Evolutionary conservation across 2,888 invertebrate genomes (phyloP), one percentile per base, ranked within the genome.

Genomic region (Norana najaformis): DNA sequence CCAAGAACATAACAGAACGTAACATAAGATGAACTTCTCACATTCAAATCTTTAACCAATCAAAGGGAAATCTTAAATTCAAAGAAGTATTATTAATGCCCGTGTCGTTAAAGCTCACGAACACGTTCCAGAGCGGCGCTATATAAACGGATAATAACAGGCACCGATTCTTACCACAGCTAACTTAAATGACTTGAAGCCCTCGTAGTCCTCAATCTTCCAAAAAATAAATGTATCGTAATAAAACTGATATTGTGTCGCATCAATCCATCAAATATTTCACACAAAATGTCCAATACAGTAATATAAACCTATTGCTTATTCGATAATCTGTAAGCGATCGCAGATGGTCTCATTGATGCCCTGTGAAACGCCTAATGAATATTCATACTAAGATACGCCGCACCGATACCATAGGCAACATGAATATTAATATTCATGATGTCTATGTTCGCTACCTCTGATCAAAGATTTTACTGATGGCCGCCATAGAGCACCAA

Each of bases 201-300:
- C 0, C 69, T 69, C 69, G 6, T n/a, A n/a, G 30, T 69, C 1
- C 3, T 6, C 30, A 69, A 69, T 4, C 69, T n/a, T 69, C 8
- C n/a, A 69, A 11, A 30, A 69, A 69, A 69, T 69, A 69, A 16
- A n/a, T 69, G 13, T 16, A 69, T 11, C 69, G 69, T n/a, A n/a
- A n/a, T n/a, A n/a, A n/a, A 69, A 69, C 69, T 69, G 30, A n/a
- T 69, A n/a, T 69, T 69, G n/a, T 69, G 69, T 69, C 69, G n/a
- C 69, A 69, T 11, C 69, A 69, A 69, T n/a, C 69, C n/a, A n/a
- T 69, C n/a, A 30, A n/a, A 30, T n/a, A 69, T n/a, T n/a, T 69
- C 69, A 69, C 69, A n/a, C n/a, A 69, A 30, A 69, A 69, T n/a
- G 13, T 69, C n/a, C n/a, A n/a, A n/a, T 8, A n/a, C 30, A 69